These are phyloP conservation scores for Drosophila niveifrons DNA, from an alignment of 2,888 invertebrate genomes.

Conservation along the genomic window DNA sequence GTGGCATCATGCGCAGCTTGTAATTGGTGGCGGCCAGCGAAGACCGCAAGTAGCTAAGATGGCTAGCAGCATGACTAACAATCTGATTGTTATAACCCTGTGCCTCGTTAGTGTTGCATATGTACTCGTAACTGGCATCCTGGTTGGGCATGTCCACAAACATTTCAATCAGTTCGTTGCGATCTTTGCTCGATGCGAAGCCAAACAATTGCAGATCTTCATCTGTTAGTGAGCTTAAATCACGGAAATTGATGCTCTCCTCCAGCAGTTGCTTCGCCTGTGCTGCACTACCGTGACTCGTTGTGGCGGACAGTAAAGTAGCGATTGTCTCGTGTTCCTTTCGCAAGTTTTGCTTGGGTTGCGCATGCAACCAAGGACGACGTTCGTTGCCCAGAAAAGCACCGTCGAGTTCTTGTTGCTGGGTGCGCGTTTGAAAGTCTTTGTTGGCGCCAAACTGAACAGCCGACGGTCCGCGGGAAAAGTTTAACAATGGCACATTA, in stretches of 20 bases:
- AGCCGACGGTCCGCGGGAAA: slow-evolving; percentile 41
- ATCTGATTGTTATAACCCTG: slow-evolving; percentile 77
- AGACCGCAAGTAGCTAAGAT: slow-evolving; percentile 79
- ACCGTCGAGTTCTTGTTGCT: slow-evolving; percentile 65
- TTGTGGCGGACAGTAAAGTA: slow-evolving; percentile 50
- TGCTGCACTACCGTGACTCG: not conserved
- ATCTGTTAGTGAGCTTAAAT: slow-evolving; percentile 77
- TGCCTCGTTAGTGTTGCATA: slow-evolving; percentile 67
- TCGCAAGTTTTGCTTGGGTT: slow-evolving; percentile 15
- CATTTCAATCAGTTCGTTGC: slow-evolving; percentile 69
- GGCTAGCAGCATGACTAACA: slow-evolving; percentile 71
- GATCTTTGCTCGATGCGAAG: slow-evolving; percentile 62
- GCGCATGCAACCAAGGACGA: slow-evolving; percentile 55
- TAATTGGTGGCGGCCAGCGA: slow-evolving; percentile 82
- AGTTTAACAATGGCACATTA: slow-evolving; percentile 29
- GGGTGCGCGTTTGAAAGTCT: slow-evolving; percentile 66
- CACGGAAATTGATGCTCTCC: slow-evolving; percentile 78
- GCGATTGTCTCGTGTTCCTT: slow-evolving; percentile 68
- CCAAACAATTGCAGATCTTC: slow-evolving; percentile 81
- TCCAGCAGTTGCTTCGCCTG: slow-evolving; percentile 70
- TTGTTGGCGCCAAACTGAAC: slow-evolving; percentile 69
- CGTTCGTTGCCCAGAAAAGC: slow-evolving; percentile 65
- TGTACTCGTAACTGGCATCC: slow-evolving; percentile 74
- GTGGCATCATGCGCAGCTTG: slow-evolving; percentile 80
- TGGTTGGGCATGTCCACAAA: slow-evolving; percentile 81